phyloP scores from a whole-genome alignment of 2,888 invertebrate species.

The Escarpia spicata region DNA sequence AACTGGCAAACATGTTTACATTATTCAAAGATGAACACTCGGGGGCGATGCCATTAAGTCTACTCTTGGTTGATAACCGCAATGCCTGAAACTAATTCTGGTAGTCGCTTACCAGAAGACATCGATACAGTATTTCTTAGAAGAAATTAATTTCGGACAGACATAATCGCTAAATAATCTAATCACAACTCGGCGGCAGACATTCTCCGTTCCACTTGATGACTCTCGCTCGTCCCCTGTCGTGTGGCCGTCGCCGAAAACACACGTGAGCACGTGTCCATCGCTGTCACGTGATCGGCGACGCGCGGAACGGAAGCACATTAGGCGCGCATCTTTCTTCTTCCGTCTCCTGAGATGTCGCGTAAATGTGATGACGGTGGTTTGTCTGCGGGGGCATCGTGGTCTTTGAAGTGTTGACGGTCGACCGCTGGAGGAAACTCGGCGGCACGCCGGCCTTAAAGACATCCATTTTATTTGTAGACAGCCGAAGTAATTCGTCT shows the following conservation, averaged over 20 bases:
- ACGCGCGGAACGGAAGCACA: not conserved
- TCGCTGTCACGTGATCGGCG: not conserved
- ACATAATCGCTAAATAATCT: not conserved
- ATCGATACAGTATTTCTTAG: not conserved
- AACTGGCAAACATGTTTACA: not conserved
- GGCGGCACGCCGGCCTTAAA: slow-evolving; percentile 8
- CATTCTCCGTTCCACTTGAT: not conserved
- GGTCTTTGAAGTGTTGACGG: not conserved
- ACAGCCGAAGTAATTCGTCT: not conserved
- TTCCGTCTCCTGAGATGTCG: not conserved
- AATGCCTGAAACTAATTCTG: not conserved
- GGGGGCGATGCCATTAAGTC: not conserved
- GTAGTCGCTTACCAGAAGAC: not conserved
- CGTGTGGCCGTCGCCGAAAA: not conserved
- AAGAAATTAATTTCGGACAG: not conserved
- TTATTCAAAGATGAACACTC: not conserved
- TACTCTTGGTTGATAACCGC: not conserved
- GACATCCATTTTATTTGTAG: slow-evolving; percentile 6
- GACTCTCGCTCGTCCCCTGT: not conserved
- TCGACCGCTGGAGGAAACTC: not conserved
- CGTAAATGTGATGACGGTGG: not conserved
- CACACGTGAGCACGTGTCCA: not conserved
- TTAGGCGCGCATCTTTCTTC: not conserved
- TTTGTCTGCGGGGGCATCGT: not conserved
- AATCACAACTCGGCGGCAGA: not conserved